Base-by-base conservation (phyloP, 2,113 vertebrate species). In the Galbula dea region DNA sequence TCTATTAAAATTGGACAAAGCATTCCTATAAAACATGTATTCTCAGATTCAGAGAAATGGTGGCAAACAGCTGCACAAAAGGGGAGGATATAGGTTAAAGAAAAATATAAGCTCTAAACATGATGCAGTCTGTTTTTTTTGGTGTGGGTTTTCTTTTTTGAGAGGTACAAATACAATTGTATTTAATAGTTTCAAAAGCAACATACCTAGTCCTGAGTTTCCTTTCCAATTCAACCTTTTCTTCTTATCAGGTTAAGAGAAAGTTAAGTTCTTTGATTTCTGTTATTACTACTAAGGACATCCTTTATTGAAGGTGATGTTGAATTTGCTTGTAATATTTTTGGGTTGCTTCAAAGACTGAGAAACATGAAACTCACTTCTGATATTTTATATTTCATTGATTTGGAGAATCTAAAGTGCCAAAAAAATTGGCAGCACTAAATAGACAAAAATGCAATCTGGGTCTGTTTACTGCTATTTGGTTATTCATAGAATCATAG, bases 1-100 rank as follows among this genome's bases (percentile, higher is more conserved):
- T 74, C 15, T 89, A 20, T 48, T 90, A 83, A 88, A 83, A 83
- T 32, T 67, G 23, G 62, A 54, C 30, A 62, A 79, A 77, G 12
- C 9, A 43, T 69, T 85, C 8, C 30, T 37, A 48, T 58, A 77
- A 86, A 78, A 75, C 29, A 10, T 2, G 4, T 21, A 24, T 83
- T 77, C 14, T 58, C 1, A n/a, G 39, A 72, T 58, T 75, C 26
- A 48, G 62, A 85, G 63, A 85, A 58, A 49, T n/a, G 45, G n/a
- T 89, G 37, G 39, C 15, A 66, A 87, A 65, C 27, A 91, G 49
- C 58, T 92, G 27, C 15, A 36, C 29, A 82, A 14, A 72, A 87
- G 34, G 16, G 32, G 29, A 62, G 6, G 19, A 24, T 67, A 37
- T 9, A 62, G 11, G 16, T 73, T 80, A 51, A 83, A 65, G 48